Conservation (phyloP, 2,113 vertebrate genomes). For the Dipodomys spectabilis region DNA sequence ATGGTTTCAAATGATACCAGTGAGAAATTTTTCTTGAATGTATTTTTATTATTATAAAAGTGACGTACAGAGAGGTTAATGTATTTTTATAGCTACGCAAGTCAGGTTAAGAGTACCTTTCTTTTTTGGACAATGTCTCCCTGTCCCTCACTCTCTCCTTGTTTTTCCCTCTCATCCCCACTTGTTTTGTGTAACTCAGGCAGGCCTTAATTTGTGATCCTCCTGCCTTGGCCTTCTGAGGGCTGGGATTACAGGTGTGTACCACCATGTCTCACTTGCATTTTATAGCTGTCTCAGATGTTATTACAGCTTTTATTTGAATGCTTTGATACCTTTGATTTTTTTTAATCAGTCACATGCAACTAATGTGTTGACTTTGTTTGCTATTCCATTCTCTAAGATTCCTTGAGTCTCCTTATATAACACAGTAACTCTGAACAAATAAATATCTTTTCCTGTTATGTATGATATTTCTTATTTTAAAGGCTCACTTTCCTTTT, state of each 20-base stretch:
- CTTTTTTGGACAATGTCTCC: too few relatives aligned
- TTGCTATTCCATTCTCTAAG: background rate
- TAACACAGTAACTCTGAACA: slow-evolving; percentile 34
- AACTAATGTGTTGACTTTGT: slow-evolving; percentile 34
- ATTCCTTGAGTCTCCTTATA: slow-evolving; percentile 25
- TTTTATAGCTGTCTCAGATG: too few relatives aligned
- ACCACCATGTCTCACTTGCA: background rate
- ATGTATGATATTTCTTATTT: background rate
- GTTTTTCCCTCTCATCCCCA: too few relatives aligned
- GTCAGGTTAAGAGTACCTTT: too few relatives aligned
- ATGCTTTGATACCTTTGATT: too few relatives aligned
- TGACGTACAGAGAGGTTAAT: too few relatives aligned
- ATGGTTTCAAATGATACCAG: too few relatives aligned
- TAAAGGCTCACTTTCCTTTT: background rate
- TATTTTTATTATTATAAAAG: too few relatives aligned
- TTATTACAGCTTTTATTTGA: too few relatives aligned
- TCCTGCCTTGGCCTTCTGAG: background rate
- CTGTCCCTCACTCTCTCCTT: too few relatives aligned
- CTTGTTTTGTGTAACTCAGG: background rate
- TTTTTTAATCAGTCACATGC: background rate
- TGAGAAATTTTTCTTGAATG: too few relatives aligned
- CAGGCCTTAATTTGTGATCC: background rate
- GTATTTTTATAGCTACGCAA: too few relatives aligned
- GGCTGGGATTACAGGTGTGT: background rate
- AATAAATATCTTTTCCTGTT: slow-evolving; percentile 16